Evolutionary conservation across 1,140 invertebrate species (phyloP).

Genomic region (Ylistrum balloti): DNA sequence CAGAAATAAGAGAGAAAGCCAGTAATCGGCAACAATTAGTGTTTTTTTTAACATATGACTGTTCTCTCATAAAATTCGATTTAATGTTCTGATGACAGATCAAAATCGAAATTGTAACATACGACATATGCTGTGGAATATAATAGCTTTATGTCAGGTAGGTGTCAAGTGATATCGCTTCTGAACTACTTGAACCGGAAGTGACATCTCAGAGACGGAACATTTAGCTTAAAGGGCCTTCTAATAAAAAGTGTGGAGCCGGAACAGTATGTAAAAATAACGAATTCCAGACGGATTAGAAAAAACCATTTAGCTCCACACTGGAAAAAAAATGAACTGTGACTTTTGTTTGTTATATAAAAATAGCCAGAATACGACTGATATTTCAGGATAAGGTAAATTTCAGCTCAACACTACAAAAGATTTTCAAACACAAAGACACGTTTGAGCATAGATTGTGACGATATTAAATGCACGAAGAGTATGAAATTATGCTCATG

Average conservation of each 20-base stretch:
- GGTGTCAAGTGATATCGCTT: slow-evolving; percentile 23
- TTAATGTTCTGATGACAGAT: not conserved
- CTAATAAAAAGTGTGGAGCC: not conserved
- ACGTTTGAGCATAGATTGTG: not conserved
- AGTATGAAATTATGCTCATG: not conserved
- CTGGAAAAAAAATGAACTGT: not conserved
- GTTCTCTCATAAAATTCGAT: too few species aligned
- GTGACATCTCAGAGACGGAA: not conserved
- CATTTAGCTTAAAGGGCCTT: not conserved
- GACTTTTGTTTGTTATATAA: not conserved
- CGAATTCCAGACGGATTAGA: not conserved
- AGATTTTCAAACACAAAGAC: not conserved
- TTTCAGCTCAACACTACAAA: not conserved
- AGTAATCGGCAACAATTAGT: too few species aligned
- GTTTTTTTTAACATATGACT: too few species aligned
- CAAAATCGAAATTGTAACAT: not conserved
- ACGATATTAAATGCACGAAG: not conserved
- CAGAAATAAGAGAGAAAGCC: too few species aligned
- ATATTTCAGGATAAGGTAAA: not conserved
- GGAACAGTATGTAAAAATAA: not conserved
- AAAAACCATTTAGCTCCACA: not conserved
- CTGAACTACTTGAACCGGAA: slow-evolving; percentile 19
- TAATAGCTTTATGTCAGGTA: not conserved
- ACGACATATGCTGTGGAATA: not conserved
- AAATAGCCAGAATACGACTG: not conserved